These are phyloP conservation scores for Hystrix brachyura DNA, from an alignment of 2,113 vertebrate genomes.

Conservation along the genomic window DNA sequence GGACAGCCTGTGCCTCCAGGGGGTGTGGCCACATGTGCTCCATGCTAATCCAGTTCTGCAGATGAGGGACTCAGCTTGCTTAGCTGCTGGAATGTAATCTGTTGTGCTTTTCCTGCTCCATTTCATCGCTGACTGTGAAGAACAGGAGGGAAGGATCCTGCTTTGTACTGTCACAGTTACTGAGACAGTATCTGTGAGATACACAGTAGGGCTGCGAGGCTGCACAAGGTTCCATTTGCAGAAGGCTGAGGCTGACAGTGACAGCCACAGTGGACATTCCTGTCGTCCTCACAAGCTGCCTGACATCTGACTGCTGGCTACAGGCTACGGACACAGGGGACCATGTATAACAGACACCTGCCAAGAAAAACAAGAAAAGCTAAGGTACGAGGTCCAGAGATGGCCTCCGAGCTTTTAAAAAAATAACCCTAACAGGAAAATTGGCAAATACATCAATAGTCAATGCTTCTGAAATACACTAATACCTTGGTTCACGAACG, in stretches of 20 bases:
- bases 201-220: neutral
- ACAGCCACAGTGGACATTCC: neutral
- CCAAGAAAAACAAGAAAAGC: neutral
- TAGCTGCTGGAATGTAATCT: neutral
- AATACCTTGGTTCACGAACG: neutral
- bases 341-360: neutral
- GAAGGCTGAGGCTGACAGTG: neutral
- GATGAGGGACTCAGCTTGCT: neutral
- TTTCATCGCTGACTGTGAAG: neutral
- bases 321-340: rapidly evolving
- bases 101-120: neutral
- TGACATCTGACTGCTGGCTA: neutral
- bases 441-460: neutral
- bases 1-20: neutral
- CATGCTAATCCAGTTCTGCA: neutral
- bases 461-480: neutral
- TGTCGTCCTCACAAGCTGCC: neutral
- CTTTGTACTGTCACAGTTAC: neutral
- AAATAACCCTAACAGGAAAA: neutral
- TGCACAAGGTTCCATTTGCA: neutral
- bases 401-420: neutral
- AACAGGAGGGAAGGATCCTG: neutral
- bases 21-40: neutral
- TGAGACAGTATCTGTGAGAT: neutral
- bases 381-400: neutral